Conservation (phyloP, 2,113 vertebrate genomes). For the Bettongia penicillata region DNA sequence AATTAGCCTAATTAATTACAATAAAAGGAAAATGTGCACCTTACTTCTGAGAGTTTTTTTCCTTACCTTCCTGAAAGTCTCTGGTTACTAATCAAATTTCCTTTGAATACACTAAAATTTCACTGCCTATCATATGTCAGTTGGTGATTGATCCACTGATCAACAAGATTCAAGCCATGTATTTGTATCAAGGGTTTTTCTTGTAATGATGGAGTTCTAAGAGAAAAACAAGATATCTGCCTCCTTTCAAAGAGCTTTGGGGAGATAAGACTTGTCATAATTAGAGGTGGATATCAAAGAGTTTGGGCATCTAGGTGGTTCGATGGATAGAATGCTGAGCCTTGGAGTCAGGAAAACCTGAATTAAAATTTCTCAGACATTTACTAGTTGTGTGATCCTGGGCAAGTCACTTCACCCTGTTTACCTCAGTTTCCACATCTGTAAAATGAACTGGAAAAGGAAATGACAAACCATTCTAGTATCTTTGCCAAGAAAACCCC, state of each 20-base stretch:
- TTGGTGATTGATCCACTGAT: background rate
- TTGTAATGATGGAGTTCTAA: background rate
- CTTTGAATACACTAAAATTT: background rate
- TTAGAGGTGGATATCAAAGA: background rate
- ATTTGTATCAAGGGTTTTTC: background rate
- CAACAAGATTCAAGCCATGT: background rate
- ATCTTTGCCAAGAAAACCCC: background rate
- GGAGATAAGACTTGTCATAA: background rate
- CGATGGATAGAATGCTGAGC: background rate
- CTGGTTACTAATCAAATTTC: background rate
- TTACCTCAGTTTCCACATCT: background rate
- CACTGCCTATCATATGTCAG: background rate
- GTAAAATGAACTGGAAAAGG: background rate
- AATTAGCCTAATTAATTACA: slow-evolving; percentile 34
- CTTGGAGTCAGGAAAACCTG: background rate
- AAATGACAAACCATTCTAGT: background rate
- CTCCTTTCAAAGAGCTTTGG: background rate
- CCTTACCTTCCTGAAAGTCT: background rate
- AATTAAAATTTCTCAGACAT: background rate
- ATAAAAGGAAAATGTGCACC: background rate
- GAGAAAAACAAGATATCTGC: background rate
- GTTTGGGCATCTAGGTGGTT: background rate
- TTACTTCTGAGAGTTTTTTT: background rate
- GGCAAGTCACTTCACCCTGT: background rate
- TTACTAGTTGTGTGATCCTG: background rate